Conservation (phyloP, 2,797 vertebrate species). For the Pangasius macronema region DNA sequence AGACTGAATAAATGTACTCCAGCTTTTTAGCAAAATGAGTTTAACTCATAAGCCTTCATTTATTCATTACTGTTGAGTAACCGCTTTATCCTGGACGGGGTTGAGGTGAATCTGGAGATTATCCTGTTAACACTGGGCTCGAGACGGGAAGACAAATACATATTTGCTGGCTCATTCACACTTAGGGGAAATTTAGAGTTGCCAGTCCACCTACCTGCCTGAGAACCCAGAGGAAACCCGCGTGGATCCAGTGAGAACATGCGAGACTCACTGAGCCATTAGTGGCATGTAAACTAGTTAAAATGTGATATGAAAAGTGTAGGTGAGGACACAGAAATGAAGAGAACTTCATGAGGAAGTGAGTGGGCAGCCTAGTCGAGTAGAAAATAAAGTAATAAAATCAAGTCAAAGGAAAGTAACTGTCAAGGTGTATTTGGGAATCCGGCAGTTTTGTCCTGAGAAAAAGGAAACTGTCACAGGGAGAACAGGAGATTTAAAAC, state of each 20-base stretch:
- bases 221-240: background rate
- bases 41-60: background rate
- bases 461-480: background rate
- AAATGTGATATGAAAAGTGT: background rate
- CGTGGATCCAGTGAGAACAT: background rate
- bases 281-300: background rate
- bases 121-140: background rate
- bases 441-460: background rate
- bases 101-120: background rate
- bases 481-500: background rate
- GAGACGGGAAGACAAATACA: background rate
- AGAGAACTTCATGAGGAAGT: background rate
- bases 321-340: background rate
- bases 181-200: background rate
- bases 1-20: background rate
- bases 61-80: background rate
- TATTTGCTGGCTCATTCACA: background rate
- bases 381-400: background rate
- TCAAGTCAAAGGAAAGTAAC: background rate
- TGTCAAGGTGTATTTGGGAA: background rate
- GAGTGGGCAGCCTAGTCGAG: background rate
- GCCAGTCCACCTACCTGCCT: background rate
- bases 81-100: background rate
- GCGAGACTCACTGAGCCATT: background rate
- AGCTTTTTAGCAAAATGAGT: background rate